phyloP scores from a whole-genome alignment of 2,888 invertebrate species.

The Galerucella calmariensis region DNA sequence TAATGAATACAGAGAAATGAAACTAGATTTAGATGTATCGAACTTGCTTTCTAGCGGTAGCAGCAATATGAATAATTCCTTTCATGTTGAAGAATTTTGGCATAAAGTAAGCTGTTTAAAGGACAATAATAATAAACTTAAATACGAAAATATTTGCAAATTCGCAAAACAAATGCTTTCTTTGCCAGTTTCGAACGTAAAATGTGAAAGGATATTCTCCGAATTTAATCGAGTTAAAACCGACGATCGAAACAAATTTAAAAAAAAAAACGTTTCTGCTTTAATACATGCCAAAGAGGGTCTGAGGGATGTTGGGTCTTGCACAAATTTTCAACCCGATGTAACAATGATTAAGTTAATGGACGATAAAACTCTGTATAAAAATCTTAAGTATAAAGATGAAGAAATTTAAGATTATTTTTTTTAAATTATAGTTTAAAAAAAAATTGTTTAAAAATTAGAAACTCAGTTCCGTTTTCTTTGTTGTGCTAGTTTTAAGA shows the following conservation, averaged over 20 bases:
- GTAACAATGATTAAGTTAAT: slow-evolving; percentile 28
- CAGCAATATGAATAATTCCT: slow-evolving; percentile 26
- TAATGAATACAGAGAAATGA: slow-evolving; percentile 38
- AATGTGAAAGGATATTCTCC: slow-evolving; percentile 40
- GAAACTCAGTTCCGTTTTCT: slow-evolving; percentile 18
- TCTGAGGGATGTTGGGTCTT: slow-evolving; percentile 28
- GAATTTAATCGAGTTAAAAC: slow-evolving; percentile 33
- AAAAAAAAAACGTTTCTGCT: slow-evolving; percentile 30
- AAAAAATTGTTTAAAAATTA: slow-evolving; percentile 20
- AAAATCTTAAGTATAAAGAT: slow-evolving; percentile 29
- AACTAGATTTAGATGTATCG: slow-evolving; percentile 33
- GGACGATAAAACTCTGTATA: slow-evolving; percentile 33
- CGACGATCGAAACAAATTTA: slow-evolving; percentile 32
- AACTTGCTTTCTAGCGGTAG: slow-evolving; percentile 29
- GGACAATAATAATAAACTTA: slow-evolving; percentile 34
- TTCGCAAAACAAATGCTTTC: slow-evolving; percentile 31
- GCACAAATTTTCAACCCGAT: slow-evolving; percentile 31
- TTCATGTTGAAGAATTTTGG: slow-evolving; percentile 21
- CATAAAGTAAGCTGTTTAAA: slow-evolving; percentile 29
- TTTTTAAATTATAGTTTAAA: slow-evolving; percentile 6
- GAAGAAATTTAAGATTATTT: slow-evolving; percentile 15
- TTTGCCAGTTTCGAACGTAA: slow-evolving; percentile 31
- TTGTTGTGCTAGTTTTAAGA: slow-evolving; percentile 12
- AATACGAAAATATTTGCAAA: slow-evolving; percentile 38
- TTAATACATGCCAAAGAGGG: slow-evolving; percentile 25